Percentiles rank a stretch among this genome's conserved stretches.
phyloP scores from a whole-genome alignment of 2,888 invertebrate species.

The Agrochola lychnidis region DNA sequence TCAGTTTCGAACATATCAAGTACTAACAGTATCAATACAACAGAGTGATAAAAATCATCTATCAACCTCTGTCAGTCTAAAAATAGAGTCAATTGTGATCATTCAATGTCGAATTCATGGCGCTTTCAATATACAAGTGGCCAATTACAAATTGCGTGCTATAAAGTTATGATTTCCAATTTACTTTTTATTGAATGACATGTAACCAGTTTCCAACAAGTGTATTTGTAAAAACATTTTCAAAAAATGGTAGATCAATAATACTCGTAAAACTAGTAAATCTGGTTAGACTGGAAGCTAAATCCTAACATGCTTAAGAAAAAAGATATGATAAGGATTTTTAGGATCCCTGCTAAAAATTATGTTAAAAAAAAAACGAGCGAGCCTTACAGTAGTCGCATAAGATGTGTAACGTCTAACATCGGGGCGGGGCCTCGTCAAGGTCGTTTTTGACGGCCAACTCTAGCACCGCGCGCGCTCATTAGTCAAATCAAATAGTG shows the following conservation, averaged over 20 bases:
- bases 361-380: neutral
- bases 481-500: no score
- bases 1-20: conserved; percentile 35
- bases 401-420: no score
- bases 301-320: neutral
- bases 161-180: conserved; percentile 34
- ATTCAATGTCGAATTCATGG: conserved; percentile 65
- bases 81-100: conserved; percentile 64
- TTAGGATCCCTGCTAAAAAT: neutral
- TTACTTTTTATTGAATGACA: conserved; percentile 12
- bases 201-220: neutral
- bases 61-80: conserved; percentile 47
- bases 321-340: neutral
- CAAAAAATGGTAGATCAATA: neutral
- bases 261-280: neutral
- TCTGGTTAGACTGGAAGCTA: neutral
- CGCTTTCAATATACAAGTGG: conserved; percentile 57
- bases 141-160: conserved; percentile 40
- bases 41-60: conserved; percentile 62
- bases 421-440: no score
- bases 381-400: no score
- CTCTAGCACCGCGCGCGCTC: no score
- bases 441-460: no score
- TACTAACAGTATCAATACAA: conserved; percentile 59
- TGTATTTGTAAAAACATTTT: neutral